phyloP scores from a whole-genome alignment of 2,797 vertebrate species.

The Oreonectes daqikongensis region DNA sequence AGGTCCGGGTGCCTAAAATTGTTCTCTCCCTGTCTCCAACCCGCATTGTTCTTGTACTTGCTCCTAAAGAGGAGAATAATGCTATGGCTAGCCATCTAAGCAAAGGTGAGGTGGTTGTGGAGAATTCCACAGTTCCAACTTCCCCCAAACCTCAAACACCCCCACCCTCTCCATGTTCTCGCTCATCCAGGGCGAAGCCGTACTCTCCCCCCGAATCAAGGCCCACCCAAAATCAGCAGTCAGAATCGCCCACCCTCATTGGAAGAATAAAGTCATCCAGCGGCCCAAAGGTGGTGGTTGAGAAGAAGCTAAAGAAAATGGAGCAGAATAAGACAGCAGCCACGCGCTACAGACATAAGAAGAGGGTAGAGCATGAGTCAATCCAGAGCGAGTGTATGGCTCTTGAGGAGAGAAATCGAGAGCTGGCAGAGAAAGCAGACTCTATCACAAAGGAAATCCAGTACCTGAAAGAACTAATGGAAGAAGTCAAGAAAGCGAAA shows the following conservation, averaged over 20 bases:
- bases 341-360: constrained; percentile 92
- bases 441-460: constrained; percentile 90
- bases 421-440: constrained; percentile 84
- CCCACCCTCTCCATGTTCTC: constrained; percentile 55
- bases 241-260: constrained; percentile 52
- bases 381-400: constrained; percentile 74
- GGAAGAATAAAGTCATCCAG: constrained; percentile 56
- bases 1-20: constrained; percentile 66
- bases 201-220: constrained; percentile 74
- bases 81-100: constrained; percentile 43
- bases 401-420: constrained; percentile 86
- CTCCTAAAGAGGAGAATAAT: constrained; percentile 67
- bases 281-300: constrained; percentile 52
- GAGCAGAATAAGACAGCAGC: constrained; percentile 97
- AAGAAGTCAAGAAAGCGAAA: constrained; percentile 85
- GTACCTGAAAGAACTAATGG: constrained; percentile 93
- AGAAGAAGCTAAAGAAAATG: constrained; percentile 95
- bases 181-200: constrained; percentile 47
- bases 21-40: constrained; percentile 73
- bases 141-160: constrained; percentile 33
- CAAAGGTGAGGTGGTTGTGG: constrained; percentile 34
- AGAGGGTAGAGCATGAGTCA: constrained; percentile 83
- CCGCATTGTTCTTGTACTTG: constrained; percentile 71
- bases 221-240: constrained; percentile 66
- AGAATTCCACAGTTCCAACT: constrained; percentile 31